Conservation (phyloP, 2,797 vertebrate species). For the Sebastes itinus region DNA sequence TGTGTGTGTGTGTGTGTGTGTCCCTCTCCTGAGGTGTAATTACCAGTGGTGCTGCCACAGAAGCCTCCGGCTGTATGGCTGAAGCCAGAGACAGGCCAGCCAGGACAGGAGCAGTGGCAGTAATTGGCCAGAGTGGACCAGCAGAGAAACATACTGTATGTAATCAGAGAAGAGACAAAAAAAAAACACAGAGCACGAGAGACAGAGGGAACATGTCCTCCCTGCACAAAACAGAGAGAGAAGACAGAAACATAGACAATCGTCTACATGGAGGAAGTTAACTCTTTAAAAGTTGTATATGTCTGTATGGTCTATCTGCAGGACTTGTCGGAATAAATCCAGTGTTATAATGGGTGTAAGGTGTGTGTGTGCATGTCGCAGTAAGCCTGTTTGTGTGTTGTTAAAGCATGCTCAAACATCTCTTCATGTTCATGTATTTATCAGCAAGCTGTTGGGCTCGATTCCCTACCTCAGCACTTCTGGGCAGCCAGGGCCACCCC, state of each 20-base stretch:
- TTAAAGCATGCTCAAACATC: conserved; percentile 7
- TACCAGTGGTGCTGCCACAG: conserved; percentile 47
- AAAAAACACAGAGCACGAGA: not conserved
- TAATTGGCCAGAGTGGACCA: conserved; percentile 57
- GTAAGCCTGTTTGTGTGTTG: not conserved
- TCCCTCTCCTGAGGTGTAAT: conserved; percentile 60
- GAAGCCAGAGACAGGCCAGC: conserved; percentile 24
- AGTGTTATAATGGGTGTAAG: not conserved
- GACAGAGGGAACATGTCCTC: not conserved
- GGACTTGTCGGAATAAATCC: not conserved
- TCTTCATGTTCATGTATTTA: conserved; percentile 36
- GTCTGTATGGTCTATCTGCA: too few relatives aligned
- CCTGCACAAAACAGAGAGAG: not conserved
- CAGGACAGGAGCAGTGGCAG: conserved; percentile 29
- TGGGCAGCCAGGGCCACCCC: conserved; percentile 29
- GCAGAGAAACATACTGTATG: conserved; percentile 24
- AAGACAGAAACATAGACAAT: not conserved
- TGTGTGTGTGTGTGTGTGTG: not conserved
- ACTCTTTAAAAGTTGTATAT: not conserved
- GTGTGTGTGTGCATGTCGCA: not conserved
- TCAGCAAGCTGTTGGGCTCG: conserved; percentile 40
- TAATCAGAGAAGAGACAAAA: conserved; percentile 25
- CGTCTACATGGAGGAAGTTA: not conserved
- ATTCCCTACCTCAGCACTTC: conserved; percentile 61
- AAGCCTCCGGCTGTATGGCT: conserved; percentile 5